Evolutionary conservation across 2,113 vertebrate species (phyloP), one percentile per base, ranked within the genome.

Genomic region (Canis aureus): DNA sequence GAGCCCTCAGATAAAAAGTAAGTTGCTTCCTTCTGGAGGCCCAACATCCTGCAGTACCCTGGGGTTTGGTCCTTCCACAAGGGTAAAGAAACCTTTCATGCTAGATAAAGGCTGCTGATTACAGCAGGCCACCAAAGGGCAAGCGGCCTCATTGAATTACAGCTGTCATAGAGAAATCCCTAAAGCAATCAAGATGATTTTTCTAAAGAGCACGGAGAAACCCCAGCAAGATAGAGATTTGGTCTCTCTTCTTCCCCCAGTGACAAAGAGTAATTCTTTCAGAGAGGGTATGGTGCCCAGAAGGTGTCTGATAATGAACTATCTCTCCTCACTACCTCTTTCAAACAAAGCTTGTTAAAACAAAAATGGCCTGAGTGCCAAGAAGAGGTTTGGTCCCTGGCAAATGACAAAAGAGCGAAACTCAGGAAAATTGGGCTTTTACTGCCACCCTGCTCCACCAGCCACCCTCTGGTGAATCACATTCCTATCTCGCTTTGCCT

Each of bases 341-440:
- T 92, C 82, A 93, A 96, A 92, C 80, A 94, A 95, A 96, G 55
- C 76, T 85, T 95, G 60, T 92, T n/a, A 62, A 95, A 86, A 84
- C 71, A 73, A 95, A 95, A 53, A 92, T 35, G 62, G 23, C 25
- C 29, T 90, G 43, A 83, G 20, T 76, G 67, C 76, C 82, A 67
- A 81, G 62, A 80, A 95, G 53, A 94, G 32, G 19, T 96, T 74
- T 95, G 73, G 73, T 82, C 82, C 62, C 57, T 11, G 57, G 27
- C 53, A 96, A 93, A 92, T 19, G 87, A 95, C 53, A 76, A 57
- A 94, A 86, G 43, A 91, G 66, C 20, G 74, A 32, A 94, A 86
- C 62, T 89, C 73, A 2, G 83, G 79, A 71, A 92, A 96, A 78
- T 0, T n/a, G 62, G 83, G 35, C 51, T 80, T 95, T 59, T 84